A percentile compares a stretch with the other conserved stretches of the same genome.
phyloP scores from a whole-genome alignment of 1,140 invertebrate species.

The Heterodera schachtii region DNA sequence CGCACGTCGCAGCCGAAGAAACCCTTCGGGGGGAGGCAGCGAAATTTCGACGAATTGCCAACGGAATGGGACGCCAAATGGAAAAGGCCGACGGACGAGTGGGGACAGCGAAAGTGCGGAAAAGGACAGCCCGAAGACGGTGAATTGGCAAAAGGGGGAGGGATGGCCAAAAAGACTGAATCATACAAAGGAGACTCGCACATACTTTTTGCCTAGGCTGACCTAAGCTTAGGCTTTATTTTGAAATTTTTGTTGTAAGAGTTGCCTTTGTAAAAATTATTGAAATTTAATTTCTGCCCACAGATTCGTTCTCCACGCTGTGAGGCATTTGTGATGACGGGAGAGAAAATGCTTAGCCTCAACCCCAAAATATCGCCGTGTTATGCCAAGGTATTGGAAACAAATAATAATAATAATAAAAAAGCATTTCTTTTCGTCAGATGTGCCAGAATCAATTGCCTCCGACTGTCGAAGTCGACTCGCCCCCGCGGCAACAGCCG shows the following conservation, averaged over 20 bases:
- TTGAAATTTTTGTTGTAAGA: no score
- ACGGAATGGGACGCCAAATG: background rate
- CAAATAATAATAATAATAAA: background rate
- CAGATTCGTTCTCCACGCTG: slow-evolving; percentile 69
- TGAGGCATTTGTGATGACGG: slow-evolving; percentile 96
- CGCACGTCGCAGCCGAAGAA: background rate
- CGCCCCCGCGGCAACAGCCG: slow-evolving; percentile 12
- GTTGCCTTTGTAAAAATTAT: no score
- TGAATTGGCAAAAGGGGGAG: background rate
- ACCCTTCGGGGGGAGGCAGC: no score
- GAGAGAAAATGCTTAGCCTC: slow-evolving; percentile 86
- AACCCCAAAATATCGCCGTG: slow-evolving; percentile 70
- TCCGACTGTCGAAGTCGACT: slow-evolving; percentile 48
- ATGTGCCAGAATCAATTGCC: slow-evolving; percentile 53
- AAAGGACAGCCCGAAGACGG: background rate
- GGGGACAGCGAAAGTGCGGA: background rate
- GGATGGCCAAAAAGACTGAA: background rate
- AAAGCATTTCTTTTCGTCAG: slow-evolving; percentile 23
- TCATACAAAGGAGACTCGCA: background rate
- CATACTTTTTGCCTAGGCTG: no score
- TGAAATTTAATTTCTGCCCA: background rate
- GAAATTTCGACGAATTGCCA: background rate
- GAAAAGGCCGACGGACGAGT: background rate
- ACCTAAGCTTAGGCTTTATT: no score
- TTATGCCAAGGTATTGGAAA: slow-evolving; percentile 57